These are phyloP conservation scores for Plectrocnemia conspersa DNA, from an alignment of 1,140 invertebrate genomes.

Conservation along the genomic window DNA sequence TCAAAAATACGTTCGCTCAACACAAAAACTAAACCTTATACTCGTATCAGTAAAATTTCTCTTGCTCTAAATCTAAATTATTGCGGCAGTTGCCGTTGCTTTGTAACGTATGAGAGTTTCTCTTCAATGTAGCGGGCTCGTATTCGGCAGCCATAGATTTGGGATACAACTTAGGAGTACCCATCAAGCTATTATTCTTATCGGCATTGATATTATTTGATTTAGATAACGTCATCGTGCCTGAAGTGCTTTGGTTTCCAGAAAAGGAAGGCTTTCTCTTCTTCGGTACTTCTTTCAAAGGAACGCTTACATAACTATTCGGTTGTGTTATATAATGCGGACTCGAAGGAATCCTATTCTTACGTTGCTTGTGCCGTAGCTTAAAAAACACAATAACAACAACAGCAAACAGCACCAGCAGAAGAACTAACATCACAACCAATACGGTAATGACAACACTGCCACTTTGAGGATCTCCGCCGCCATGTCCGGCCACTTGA, in stretches of 20 bases:
- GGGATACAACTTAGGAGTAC: constrained; percentile 59
- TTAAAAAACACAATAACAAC: constrained; percentile 40
- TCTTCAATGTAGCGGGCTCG: constrained; percentile 71
- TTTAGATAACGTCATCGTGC: constrained; percentile 56
- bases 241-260: constrained; percentile 48
- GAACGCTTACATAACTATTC: constrained; percentile 78
- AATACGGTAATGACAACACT: constrained; percentile 54
- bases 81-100: constrained; percentile 42
- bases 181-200: constrained; percentile 53
- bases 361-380: constrained; percentile 44
- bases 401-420: constrained; percentile 48
- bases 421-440: constrained; percentile 50
- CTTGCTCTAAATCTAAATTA: constrained; percentile 47
- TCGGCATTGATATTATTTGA: constrained; percentile 56
- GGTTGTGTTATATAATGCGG: constrained; percentile 78
- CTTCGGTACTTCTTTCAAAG: constrained; percentile 63
- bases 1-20: neutral
- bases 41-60: constrained; percentile 47
- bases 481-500: constrained; percentile 34
- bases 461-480: constrained; percentile 45
- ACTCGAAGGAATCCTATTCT: constrained; percentile 54
- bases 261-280: constrained; percentile 56
- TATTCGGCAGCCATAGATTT: constrained; percentile 68
- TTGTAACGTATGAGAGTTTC: constrained; percentile 61
- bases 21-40: neutral